Evolutionary conservation across 2,797 vertebrate species (phyloP), one percentile per base, ranked within the genome.

Genomic region (Crypturellus tataupa): DNA sequence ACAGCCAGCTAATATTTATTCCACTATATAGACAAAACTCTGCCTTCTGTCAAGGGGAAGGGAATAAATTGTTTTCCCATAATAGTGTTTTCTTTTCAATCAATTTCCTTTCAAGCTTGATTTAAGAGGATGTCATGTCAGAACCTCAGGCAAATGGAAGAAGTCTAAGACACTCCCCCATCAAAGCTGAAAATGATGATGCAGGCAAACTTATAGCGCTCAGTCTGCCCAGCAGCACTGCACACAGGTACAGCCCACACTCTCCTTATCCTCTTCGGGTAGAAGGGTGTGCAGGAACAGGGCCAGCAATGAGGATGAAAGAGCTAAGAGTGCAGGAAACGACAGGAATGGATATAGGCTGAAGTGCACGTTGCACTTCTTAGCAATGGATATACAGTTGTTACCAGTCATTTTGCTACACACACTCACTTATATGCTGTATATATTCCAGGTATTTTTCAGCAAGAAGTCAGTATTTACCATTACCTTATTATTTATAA

Each of bases 71-170:
- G 96, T 97, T 97, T 97, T 97, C 92, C 96, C 85, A 96, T 97
- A 97, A 98, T 94, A 83, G 91, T 94, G 58, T 96, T 98, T 97
- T 97, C 96, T 97, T 98, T 97, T 97, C 97, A 98, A 98, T 98
- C 97, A 98, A 97, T 98, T 98, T 97, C 90, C 97, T 90, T 97
- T 98, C 97, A 97, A 97, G 96, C 92, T 97, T 98, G 97, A 98
- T 98, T 98, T 98, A 98, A 97, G 97, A 97, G 91, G 68, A 95
- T 93, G 95, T 94, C 93, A 95, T 95, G 94, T 94, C 94, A 95
- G 93, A 97, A 94, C 91, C 85, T 95, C 59, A 92, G 93, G 69
- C 11, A 0, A 80, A 85, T 83, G 82, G 80, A 92, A 94, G 88
- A 91, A 96, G 92, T 93, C 73, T 72, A 92, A 95, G 97, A 97